These are phyloP conservation scores for Escarpia spicata DNA, from an alignment of 2,888 invertebrate species.

Conservation along the genomic window DNA sequence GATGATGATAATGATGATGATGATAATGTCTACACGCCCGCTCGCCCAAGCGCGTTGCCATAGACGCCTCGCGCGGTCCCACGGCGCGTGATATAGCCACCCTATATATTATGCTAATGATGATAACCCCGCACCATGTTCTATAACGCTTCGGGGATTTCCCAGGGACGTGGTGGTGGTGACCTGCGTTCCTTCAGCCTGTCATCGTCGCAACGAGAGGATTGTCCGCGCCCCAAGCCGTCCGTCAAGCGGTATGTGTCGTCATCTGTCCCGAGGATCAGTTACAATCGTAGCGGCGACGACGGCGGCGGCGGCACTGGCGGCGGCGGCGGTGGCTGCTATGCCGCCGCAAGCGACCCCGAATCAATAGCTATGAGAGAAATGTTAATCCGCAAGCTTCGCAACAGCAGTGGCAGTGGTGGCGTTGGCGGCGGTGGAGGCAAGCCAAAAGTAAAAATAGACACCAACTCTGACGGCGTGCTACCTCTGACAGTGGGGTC, in stretches of 20 bases:
- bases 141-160: constrained; percentile 16
- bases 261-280: background rate
- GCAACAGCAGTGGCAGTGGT: constrained; percentile 2
- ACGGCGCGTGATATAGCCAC: background rate
- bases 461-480: constrained; percentile 5
- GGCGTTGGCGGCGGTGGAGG: background rate
- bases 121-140: background rate
- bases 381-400: constrained; percentile 7
- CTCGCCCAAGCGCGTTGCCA: background rate
- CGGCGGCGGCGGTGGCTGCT: constrained; percentile 2
- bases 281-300: background rate
- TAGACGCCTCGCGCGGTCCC: background rate
- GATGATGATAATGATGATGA: background rate
- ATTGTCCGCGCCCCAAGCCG: background rate
- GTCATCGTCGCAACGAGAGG: background rate
- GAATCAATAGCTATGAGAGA: constrained; percentile 16
- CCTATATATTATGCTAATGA: constrained; percentile 16
- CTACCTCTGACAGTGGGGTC: background rate
- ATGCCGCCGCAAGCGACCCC: background rate
- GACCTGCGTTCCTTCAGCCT: constrained; percentile 12
- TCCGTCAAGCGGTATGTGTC: background rate
- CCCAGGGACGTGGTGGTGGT: background rate
- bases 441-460: constrained; percentile 12
- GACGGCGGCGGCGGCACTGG: background rate
- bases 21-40: background rate